A percentile compares a stretch with the other conserved stretches of the same genome.
These are phyloP conservation scores for Crambe crambe DNA, from an alignment of 37 sponge, comb jelly and placozoan species.

Conservation along the genomic window DNA sequence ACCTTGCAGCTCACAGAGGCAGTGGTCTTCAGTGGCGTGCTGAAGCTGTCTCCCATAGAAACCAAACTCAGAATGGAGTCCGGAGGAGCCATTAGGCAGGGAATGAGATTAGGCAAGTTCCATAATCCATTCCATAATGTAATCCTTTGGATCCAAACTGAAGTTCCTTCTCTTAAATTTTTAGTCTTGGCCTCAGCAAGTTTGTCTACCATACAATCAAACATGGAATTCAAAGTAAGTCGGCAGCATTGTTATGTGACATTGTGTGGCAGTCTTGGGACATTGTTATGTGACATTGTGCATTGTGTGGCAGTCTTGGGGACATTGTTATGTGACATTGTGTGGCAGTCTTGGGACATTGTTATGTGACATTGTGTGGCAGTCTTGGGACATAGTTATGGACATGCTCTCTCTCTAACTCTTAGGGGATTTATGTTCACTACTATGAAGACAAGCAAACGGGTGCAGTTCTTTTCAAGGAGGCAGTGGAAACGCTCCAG, in stretches of 20 bases:
- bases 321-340: not conserved
- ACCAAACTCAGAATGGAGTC: slow-evolving; percentile 69
- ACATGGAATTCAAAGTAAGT: slow-evolving; percentile 30
- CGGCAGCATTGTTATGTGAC: not conserved
- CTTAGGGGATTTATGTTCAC: slow-evolving; percentile 28
- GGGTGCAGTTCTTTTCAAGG: not conserved
- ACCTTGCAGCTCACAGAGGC: slow-evolving; percentile 53
- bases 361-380: too few species aligned
- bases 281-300: not conserved
- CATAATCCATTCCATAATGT: not conserved
- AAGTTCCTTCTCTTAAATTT: not conserved
- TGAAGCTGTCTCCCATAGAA: slow-evolving; percentile 67
- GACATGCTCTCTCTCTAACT: not conserved
- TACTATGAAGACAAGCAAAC: slow-evolving; percentile 38
- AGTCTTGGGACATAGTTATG: not conserved
- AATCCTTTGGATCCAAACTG: not conserved
- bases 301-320: too few species aligned
- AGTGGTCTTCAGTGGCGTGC: slow-evolving; percentile 51
- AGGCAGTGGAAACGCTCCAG: slow-evolving; percentile 2
- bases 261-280: not conserved
- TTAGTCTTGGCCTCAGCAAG: slow-evolving; percentile 37
- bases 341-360: too few species aligned
- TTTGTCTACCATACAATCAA: slow-evolving; percentile 19
- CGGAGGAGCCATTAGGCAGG: slow-evolving; percentile 76
- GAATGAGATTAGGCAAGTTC: slow-evolving; percentile 69